Percentiles rank a stretch among this genome's conserved stretches.
These are phyloP conservation scores for Alligator mississippiensis DNA, from an alignment of 2,113 vertebrate species.

Conservation along the genomic window DNA sequence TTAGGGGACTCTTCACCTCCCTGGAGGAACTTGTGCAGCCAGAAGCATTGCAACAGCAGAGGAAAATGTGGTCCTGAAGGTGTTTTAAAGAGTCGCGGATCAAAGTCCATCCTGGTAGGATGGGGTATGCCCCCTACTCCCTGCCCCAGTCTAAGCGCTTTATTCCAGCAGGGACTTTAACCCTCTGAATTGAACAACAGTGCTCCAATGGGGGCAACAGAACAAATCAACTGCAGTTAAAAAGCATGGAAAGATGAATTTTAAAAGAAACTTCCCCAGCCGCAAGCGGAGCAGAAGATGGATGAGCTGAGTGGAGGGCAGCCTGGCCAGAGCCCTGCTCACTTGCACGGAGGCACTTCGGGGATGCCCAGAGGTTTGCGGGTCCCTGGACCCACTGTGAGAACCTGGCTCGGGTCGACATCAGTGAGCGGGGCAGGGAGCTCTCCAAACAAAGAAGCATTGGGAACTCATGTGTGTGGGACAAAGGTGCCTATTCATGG, in stretches of 20 bases:
- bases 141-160: accelerated
- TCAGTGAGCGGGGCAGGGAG: neutral
- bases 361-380: accelerated
- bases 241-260: neutral
- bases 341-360: accelerated
- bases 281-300: neutral
- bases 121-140: neutral
- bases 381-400: neutral
- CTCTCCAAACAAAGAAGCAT: neutral
- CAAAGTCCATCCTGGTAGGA: neutral
- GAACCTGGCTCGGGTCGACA: accelerated
- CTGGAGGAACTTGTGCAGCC: neutral
- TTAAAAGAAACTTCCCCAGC: accelerated
- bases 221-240: too few species aligned
- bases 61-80: neutral
- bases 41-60: neutral
- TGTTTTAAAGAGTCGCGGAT: neutral
- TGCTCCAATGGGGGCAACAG: too few species aligned
- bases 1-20: neutral
- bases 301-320: neutral
- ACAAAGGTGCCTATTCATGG: conserved; percentile 50
- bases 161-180: too few species aligned
- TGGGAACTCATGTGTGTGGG: neutral
- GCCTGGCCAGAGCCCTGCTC: neutral
- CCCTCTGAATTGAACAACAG: too few species aligned